Evolutionary conservation across 2,113 vertebrate species (phyloP).

Genomic region (Trematocara marginatum): DNA sequence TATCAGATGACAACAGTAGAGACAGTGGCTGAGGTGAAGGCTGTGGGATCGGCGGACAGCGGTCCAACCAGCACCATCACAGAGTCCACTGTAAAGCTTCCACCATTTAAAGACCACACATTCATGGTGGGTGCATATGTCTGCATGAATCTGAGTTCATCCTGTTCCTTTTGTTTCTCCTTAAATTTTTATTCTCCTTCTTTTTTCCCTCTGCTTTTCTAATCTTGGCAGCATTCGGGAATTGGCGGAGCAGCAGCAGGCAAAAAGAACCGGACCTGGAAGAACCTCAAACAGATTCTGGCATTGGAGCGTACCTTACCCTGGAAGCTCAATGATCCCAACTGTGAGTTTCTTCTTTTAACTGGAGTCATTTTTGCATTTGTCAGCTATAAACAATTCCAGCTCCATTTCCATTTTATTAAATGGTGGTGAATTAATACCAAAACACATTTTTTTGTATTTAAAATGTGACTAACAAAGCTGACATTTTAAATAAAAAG

Average conservation of each 20-base stretch:
- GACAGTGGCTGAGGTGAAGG: conserved; percentile 75
- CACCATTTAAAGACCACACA: conserved; percentile 87
- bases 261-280: conserved; percentile 98
- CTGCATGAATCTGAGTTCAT: not conserved
- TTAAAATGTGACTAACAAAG: not conserved
- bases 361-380: not conserved
- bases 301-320: conserved; percentile 90
- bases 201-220: not conserved
- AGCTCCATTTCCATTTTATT: not conserved
- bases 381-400: not conserved
- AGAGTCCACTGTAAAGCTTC: conserved; percentile 76
- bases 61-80: conserved; percentile 48
- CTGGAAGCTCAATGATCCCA: conserved; percentile 92
- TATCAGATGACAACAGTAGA: conserved; percentile 65
- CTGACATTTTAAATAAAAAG: not conserved
- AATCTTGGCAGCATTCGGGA: conserved; percentile 82
- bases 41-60: conserved; percentile 64
- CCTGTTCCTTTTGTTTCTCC: not conserved
- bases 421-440: not conserved
- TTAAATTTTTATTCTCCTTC: not conserved
- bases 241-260: conserved; percentile 94
- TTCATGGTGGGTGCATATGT: conserved; percentile 78
- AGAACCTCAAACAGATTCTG: conserved; percentile 98
- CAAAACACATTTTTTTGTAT: not conserved
- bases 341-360: conserved; percentile 77